Percentiles rank a stretch among this genome's conserved stretches.
These are phyloP conservation scores for Elmis aenea DNA, from an alignment of 2,888 invertebrate genomes.

Conservation along the genomic window DNA sequence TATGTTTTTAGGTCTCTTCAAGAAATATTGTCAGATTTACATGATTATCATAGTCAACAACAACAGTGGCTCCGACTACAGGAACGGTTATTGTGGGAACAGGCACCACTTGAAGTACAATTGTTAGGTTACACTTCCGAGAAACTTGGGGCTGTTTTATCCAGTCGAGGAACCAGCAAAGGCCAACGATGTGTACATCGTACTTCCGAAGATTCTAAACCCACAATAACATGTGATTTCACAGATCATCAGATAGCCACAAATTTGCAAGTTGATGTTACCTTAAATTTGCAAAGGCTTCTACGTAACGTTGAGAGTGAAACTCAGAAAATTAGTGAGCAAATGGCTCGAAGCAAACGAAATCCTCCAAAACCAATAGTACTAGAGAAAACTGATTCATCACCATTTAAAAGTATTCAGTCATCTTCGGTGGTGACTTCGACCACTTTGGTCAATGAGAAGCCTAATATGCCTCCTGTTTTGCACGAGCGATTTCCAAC, in stretches of 20 bases:
- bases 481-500: constrained; percentile 47
- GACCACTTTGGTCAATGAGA: constrained; percentile 5
- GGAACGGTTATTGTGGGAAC: constrained; percentile 53
- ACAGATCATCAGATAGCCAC: constrained; percentile 44
- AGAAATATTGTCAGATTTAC: constrained; percentile 56
- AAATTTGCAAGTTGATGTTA: constrained; percentile 44
- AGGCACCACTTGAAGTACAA: constrained; percentile 47
- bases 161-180: constrained; percentile 36
- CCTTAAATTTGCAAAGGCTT: constrained; percentile 47
- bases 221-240: constrained; percentile 43
- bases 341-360: constrained; percentile 34
- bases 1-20: constrained; percentile 52
- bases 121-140: constrained; percentile 39
- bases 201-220: constrained; percentile 38
- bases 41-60: constrained; percentile 59
- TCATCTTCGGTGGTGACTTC: not conserved
- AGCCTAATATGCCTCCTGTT: constrained; percentile 25
- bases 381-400: not conserved
- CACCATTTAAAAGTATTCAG: not conserved
- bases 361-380: not conserved
- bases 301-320: constrained; percentile 50
- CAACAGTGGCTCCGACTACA: constrained; percentile 57
- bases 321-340: constrained; percentile 48
- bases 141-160: constrained; percentile 33
- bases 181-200: constrained; percentile 43